Conservation (phyloP, 2,113 vertebrate species). For the Rhabdornis inornatus region DNA sequence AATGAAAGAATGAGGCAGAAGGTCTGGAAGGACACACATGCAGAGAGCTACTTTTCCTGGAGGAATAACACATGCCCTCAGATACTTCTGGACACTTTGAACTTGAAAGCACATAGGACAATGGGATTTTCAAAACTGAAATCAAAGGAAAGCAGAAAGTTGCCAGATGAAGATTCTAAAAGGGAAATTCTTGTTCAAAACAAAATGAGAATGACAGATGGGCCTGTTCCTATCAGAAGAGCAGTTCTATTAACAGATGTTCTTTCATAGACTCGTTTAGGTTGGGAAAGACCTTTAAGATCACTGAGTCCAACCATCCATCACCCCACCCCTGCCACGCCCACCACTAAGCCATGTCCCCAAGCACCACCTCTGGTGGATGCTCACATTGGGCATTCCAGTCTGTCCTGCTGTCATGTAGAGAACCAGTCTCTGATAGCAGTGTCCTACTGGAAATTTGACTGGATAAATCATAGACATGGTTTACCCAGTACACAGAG, state of each 20-base stretch:
- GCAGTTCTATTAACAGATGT: neutral
- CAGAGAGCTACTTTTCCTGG: slow-evolving; percentile 36
- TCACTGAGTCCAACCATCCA: neutral
- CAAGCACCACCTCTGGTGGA: neutral
- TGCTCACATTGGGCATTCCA: neutral
- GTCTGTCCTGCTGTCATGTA: neutral
- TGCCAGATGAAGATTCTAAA: slow-evolving; percentile 46
- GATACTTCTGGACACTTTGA: slow-evolving; percentile 48
- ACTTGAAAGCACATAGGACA: slow-evolving; percentile 46
- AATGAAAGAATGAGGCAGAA: slow-evolving; percentile 17
- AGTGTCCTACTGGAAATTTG: neutral
- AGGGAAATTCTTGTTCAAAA: neutral
- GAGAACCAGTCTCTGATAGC: neutral
- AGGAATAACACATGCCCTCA: slow-evolving; percentile 32
- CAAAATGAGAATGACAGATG: slow-evolving; percentile 21
- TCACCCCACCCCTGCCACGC: neutral
- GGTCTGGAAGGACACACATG: slow-evolving; percentile 30
- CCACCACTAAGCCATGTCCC: neutral
- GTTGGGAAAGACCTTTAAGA: neutral
- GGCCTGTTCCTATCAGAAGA: neutral
- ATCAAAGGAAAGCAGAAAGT: slow-evolving; percentile 42
- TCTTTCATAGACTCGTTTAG: neutral
- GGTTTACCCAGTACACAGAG: neutral
- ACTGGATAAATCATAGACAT: neutral
- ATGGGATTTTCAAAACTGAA: slow-evolving; percentile 47